A percentile compares a stretch with the other conserved stretches of the same genome.
phyloP scores from a whole-genome alignment of 2,797 vertebrate species.

The Petrocephalus schoutedeni region DNA sequence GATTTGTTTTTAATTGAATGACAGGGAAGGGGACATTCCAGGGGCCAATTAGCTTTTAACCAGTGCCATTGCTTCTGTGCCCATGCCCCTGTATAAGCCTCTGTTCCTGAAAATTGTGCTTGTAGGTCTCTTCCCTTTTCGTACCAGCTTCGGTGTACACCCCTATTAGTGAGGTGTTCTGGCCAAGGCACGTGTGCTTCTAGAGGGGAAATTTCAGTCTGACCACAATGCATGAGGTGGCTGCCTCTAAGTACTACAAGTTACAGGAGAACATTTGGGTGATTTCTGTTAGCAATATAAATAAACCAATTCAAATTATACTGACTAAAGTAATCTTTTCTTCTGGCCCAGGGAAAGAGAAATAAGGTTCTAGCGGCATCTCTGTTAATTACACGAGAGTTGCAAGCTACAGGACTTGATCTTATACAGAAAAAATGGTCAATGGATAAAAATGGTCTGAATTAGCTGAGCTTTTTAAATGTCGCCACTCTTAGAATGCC shows the following conservation, averaged over 20 bases:
- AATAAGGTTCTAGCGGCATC: not conserved
- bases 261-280: constrained; percentile 48
- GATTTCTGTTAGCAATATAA: not conserved
- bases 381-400: not conserved
- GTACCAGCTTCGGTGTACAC: not conserved
- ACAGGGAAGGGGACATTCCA: not conserved
- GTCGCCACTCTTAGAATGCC: constrained; percentile 46
- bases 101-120: not conserved
- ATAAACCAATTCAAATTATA: not conserved
- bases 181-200: not conserved
- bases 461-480: constrained; percentile 57
- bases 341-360: not conserved
- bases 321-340: not conserved
- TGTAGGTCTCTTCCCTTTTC: not conserved
- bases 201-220: constrained; percentile 1
- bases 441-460: constrained; percentile 46
- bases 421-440: constrained; percentile 10
- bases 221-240: constrained; percentile 36
- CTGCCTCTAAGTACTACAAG: constrained; percentile 40
- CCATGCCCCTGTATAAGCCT: not conserved
- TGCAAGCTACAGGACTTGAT: constrained; percentile 32
- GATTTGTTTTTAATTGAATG: not conserved
- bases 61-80: not conserved
- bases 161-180: not conserved
- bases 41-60: not conserved